Percentiles rank a stretch among this genome's conserved stretches.
These are phyloP conservation scores for Limenitis camilla DNA, from an alignment of 2,888 invertebrate genomes.

Conservation along the genomic window DNA sequence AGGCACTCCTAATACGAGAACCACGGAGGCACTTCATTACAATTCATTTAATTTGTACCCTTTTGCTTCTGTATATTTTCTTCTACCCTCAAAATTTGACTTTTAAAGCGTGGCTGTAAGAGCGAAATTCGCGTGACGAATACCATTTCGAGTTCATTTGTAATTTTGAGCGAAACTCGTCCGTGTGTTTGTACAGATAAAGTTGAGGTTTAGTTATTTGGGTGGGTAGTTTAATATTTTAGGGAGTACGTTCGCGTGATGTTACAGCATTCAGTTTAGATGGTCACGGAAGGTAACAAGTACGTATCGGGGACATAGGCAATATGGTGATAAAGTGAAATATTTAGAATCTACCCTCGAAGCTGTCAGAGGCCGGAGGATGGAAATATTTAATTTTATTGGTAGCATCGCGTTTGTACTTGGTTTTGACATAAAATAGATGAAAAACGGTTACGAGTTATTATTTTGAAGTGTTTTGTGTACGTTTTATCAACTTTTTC, in stretches of 20 bases:
- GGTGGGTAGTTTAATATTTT: constrained; percentile 31
- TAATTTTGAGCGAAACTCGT: constrained; percentile 18
- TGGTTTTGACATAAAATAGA: not conserved
- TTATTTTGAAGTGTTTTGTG: too few relatives aligned
- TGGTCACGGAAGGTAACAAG: constrained; percentile 21
- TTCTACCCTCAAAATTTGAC: constrained; percentile 2
- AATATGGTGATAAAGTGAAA: constrained; percentile 1
- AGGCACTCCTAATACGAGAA: constrained; percentile 11
- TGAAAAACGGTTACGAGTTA: not conserved
- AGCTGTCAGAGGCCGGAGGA: constrained; percentile 10
- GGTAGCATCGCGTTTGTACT: not conserved
- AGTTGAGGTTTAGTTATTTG: constrained; percentile 5
- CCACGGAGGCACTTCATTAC: constrained; percentile 28
- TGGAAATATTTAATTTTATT: not conserved
- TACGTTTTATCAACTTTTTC: too few relatives aligned
- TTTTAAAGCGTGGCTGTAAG: not conserved
- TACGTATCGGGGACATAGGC: not conserved
- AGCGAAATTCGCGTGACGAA: constrained; percentile 7
- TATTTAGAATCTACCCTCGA: constrained; percentile 14
- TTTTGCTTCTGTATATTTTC: constrained; percentile 5
- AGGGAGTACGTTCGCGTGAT: constrained; percentile 20
- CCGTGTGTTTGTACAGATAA: constrained; percentile 2
- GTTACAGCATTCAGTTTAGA: constrained; percentile 14
- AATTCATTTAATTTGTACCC: constrained; percentile 36
- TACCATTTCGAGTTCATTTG: not conserved